Base-by-base conservation (phyloP, 2,888 invertebrate genomes). In the Drosophila multiciliata region DNA sequence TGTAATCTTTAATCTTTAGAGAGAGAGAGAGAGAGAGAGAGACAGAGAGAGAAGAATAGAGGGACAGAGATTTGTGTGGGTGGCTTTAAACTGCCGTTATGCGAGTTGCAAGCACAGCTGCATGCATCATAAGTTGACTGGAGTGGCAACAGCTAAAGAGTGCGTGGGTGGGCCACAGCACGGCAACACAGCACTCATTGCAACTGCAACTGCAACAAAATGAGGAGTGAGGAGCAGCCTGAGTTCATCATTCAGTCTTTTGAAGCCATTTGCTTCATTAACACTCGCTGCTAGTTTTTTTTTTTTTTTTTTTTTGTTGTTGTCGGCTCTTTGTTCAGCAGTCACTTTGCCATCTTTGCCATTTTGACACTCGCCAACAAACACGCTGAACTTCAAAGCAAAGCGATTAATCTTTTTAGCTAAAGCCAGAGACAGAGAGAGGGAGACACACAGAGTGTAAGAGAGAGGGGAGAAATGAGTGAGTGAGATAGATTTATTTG, bases 31-130 rank as follows among this genome's bases (percentile, higher is more conserved):
- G 4, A 4, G 9, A 3, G 17, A 38, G 0, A 20, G 45, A 45
- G 20, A 45, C 8, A 35, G 33, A 3, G 9, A 7, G 45, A 20
- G 9, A n/a, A n/a, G 3, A 6, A 9, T n/a, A 11, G n/a, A 5
- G 7, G 11, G 42, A 20, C 1, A 2, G n/a, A 6, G 42, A n/a
- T 45, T 20, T 45, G 45, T 7, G 20, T 83, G 83, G 83, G 83
- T 85, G 88, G 85, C 58, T 71, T 45, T 48, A 69, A 71, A 80
- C 20, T 76, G 77, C 77, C 77, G 77, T 78, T 78, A 78, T 71
- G 60, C 58, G 49, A 42, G 54, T 17, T 49, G 60, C 38, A n/a
- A 26, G 61, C 68, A 40, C 72, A 70, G 69, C 69, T 70, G 69
- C 61, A 53, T 29, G 23, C 42, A 35, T 42, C 59, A 59, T 36